A percentile compares a stretch with the other conserved stretches of the same genome.
phyloP scores from a whole-genome alignment of 2,113 vertebrate species.

The Crotalus horridus region DNA sequence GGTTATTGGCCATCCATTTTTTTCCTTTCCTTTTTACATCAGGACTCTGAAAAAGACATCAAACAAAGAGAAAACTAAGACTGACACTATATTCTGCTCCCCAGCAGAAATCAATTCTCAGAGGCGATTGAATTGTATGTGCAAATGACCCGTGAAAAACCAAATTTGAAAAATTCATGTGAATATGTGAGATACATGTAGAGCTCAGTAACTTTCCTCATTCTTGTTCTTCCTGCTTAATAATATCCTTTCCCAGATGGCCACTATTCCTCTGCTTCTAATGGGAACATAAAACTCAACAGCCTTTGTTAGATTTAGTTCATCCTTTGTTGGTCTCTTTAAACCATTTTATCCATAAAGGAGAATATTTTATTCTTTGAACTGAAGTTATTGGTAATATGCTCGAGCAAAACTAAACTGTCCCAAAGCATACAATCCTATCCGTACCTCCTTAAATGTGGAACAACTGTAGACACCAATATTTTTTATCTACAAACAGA shows the following conservation, averaged over 20 bases:
- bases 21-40: neutral
- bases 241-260: neutral
- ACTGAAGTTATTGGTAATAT: slow-evolving; percentile 34
- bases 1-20: neutral
- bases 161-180: neutral
- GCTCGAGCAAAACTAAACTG: slow-evolving; percentile 25
- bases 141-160: neutral
- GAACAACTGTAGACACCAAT: neutral
- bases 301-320: neutral
- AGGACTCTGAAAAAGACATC: neutral
- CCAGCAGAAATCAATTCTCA: neutral
- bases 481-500: slow-evolving; percentile 17
- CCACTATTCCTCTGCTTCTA: neutral
- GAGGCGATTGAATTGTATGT: neutral
- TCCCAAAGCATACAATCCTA: slow-evolving; percentile 29
- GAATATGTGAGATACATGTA: too few species aligned
- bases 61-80: neutral
- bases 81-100: neutral
- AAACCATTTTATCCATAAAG: slow-evolving; percentile 13
- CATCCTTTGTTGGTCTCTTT: neutral
- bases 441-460: slow-evolving; percentile 11
- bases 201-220: neutral
- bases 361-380: slow-evolving; percentile 6
- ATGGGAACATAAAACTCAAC: neutral
- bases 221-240: neutral